phyloP scores from a whole-genome alignment of 2,797 vertebrate genomes.

The Ciconia nigra region DNA sequence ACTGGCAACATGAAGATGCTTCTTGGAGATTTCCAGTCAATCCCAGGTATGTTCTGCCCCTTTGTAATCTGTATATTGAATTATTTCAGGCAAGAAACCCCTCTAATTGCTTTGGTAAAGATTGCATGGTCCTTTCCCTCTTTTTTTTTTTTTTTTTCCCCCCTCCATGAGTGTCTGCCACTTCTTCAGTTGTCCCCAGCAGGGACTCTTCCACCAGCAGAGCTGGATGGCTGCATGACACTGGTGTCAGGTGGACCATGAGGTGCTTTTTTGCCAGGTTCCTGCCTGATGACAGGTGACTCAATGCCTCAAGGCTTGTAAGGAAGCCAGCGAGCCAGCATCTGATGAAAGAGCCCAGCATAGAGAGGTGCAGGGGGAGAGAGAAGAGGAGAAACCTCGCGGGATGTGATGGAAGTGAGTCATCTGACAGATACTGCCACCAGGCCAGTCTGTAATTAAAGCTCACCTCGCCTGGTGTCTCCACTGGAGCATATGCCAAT shows the following conservation, averaged over 20 bases:
- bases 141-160: no score
- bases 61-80: background rate
- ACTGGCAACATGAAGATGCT: background rate
- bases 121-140: background rate
- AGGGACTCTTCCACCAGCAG: background rate
- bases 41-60: background rate
- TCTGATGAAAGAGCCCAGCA: background rate
- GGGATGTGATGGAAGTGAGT: background rate
- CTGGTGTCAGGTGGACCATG: background rate
- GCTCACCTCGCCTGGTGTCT: background rate
- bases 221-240: background rate
- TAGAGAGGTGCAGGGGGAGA: conserved; percentile 25
- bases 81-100: background rate
- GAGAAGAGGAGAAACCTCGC: conserved; percentile 20
- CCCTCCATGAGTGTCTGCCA: background rate
- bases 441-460: background rate
- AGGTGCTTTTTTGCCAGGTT: background rate
- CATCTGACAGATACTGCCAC: conserved; percentile 36
- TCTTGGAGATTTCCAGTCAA: background rate
- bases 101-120: background rate
- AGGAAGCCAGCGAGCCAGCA: background rate
- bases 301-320: background rate
- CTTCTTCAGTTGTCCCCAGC: background rate
- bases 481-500: background rate
- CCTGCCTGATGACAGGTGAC: background rate